A percentile compares a stretch with the other conserved stretches of the same genome.
Evolutionary conservation across 2,113 vertebrate genomes (phyloP).

Genomic region (Dipodomys spectabilis): DNA sequence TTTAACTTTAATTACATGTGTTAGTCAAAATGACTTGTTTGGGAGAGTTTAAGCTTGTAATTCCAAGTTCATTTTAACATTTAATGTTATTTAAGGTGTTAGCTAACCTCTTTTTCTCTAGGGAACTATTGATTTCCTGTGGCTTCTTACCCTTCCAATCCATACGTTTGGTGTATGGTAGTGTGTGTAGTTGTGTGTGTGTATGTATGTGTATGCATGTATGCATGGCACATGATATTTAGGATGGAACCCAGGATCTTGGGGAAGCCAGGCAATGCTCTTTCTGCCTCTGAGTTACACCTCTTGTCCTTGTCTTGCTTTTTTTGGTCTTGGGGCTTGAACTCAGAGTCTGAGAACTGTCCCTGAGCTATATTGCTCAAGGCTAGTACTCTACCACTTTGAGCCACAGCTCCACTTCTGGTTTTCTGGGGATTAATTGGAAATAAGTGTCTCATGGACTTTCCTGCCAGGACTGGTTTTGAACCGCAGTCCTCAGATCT

Average conservation of each 20-base stretch:
- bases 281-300: neutral
- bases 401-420: too few relatives aligned
- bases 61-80: conserved; percentile 45
- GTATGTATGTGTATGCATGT: too few relatives aligned
- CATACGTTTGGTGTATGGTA: neutral
- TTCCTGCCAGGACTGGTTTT: too few relatives aligned
- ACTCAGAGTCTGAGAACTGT: too few relatives aligned
- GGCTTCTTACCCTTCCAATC: neutral
- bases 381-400: too few relatives aligned
- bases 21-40: conserved; percentile 66
- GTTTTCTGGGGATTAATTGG: too few relatives aligned
- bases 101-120: neutral
- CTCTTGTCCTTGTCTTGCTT: too few relatives aligned
- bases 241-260: neutral
- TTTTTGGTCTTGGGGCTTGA: too few relatives aligned
- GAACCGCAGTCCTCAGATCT: neutral
- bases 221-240: too few relatives aligned
- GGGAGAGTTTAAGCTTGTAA: conserved; percentile 68
- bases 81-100: conserved; percentile 13
- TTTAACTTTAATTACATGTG: conserved; percentile 76
- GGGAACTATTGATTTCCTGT: conserved; percentile 1
- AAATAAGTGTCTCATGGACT: too few relatives aligned
- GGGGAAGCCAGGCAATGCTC: neutral
- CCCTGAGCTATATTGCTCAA: too few relatives aligned
- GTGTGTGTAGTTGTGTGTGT: neutral